Evolutionary conservation across 2,797 vertebrate genomes (phyloP).

Genomic region (Australoheros facetus): DNA sequence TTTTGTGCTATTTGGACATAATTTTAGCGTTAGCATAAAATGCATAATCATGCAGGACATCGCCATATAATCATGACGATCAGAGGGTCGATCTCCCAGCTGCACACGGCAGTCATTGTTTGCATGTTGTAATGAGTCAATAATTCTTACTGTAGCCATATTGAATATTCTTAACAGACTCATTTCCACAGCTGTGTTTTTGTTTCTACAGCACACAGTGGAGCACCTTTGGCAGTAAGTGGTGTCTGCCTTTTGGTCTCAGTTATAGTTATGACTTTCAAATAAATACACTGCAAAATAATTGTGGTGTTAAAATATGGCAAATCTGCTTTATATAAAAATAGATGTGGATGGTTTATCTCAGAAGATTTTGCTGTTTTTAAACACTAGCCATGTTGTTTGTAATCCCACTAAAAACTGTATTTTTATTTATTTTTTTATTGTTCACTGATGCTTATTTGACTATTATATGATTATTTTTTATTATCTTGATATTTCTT

Average conservation of each 20-base stretch:
- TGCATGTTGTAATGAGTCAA: not conserved
- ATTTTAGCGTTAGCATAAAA: conserved; percentile 32
- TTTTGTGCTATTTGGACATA: conserved; percentile 15
- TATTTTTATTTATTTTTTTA: not conserved
- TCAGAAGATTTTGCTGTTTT: not conserved
- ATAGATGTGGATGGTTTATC: not conserved
- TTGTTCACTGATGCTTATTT: not conserved
- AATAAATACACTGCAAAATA: not conserved
- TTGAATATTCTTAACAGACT: not conserved
- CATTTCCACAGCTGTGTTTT: not conserved
- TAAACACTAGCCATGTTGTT: not conserved
- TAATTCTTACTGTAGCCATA: not conserved
- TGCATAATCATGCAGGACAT: conserved; percentile 16
- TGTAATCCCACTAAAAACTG: fast-evolving
- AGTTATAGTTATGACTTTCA: not conserved
- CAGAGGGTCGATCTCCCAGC: not conserved
- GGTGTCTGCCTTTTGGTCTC: not conserved
- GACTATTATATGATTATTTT: not conserved
- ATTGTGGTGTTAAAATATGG: not conserved
- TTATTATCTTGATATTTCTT: not conserved
- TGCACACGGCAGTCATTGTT: not conserved
- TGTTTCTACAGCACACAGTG: not conserved
- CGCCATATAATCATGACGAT: not conserved
- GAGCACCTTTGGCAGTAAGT: not conserved
- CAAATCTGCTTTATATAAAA: not conserved